Conservation (phyloP, 2,888 invertebrate genomes). For the Campoplex capitator region DNA sequence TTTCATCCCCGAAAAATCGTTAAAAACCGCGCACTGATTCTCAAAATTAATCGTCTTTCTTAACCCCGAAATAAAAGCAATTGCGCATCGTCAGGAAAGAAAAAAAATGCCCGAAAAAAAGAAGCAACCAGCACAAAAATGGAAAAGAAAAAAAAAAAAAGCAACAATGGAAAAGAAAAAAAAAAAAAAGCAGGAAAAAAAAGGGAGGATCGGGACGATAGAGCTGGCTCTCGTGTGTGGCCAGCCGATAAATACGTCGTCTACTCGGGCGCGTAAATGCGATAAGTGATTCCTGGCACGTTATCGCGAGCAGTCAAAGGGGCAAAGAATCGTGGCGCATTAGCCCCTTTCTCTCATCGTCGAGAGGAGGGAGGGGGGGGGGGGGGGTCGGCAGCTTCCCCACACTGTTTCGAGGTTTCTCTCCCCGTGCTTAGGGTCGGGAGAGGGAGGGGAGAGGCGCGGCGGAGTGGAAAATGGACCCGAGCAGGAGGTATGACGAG, state of each 20-base stretch:
- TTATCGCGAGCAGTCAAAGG: conserved; percentile 68
- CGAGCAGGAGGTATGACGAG: too few species aligned
- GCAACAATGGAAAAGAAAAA: conserved; percentile 1
- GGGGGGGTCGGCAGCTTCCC: neutral
- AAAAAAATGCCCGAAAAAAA: neutral
- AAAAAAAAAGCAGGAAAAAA: neutral
- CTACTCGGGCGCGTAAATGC: conserved; percentile 62
- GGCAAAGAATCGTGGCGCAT: conserved; percentile 65
- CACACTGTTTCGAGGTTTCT: neutral
- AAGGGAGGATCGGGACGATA: neutral
- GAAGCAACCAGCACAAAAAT: neutral
- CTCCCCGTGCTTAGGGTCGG: neutral
- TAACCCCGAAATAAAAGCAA: neutral
- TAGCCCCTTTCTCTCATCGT: conserved; percentile 42
- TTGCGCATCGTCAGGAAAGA: neutral
- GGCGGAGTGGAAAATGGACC: neutral
- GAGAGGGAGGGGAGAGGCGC: neutral
- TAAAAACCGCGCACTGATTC: neutral
- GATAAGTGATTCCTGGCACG: conserved; percentile 79
- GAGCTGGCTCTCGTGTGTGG: conserved; percentile 25
- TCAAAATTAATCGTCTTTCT: neutral
- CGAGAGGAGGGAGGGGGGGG: too few species aligned
- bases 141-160: neutral
- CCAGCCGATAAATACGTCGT: conserved; percentile 60
- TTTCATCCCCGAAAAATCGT: neutral